These are phyloP conservation scores for Drosophila ananassae DNA, from an alignment of 1,140 invertebrate species.

Conservation along the genomic window DNA sequence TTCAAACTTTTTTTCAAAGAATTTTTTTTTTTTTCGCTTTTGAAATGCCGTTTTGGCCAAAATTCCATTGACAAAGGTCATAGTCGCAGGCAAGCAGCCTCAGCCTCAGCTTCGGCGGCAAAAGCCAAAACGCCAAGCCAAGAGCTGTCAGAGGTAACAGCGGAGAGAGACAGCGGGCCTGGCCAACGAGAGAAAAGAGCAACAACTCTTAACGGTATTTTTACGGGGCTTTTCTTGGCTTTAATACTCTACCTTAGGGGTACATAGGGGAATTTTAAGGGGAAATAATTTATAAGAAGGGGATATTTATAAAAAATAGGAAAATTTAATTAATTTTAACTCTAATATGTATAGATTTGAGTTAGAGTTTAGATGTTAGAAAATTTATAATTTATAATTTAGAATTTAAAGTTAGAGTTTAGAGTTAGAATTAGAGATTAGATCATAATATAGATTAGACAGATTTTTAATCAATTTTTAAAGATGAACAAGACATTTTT, in stretches of 20 bases:
- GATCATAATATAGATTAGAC: too few relatives aligned
- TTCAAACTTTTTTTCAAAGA: not conserved
- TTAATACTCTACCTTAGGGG: slow-evolving; percentile 1
- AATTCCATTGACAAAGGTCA: slow-evolving; percentile 81
- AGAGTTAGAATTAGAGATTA: too few relatives aligned
- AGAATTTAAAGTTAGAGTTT: too few relatives aligned
- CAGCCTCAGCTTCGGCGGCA: slow-evolving; percentile 17
- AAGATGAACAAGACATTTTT: too few relatives aligned
- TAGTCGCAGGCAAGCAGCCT: slow-evolving; percentile 53
- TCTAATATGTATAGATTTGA: too few relatives aligned
- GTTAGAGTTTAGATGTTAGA: too few relatives aligned
- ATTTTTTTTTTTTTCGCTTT: slow-evolving; percentile 4
- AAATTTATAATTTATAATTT: too few relatives aligned
- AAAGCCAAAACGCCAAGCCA: slow-evolving; percentile 28
- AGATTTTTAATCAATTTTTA: too few relatives aligned
- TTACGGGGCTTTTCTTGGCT: slow-evolving; percentile 38
- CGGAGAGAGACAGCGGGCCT: slow-evolving; percentile 9
- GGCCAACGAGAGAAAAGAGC: slow-evolving; percentile 52
- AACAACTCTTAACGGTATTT: slow-evolving; percentile 78
- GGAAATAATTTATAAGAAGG: not conserved
- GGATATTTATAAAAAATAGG: not conserved
- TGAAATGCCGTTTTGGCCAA: slow-evolving; percentile 43
- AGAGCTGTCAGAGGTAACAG: slow-evolving; percentile 32
- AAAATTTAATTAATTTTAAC: too few relatives aligned
- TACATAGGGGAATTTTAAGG: not conserved